Evolutionary conservation across 2,888 invertebrate species (phyloP), one percentile per base, ranked within the genome.

Genomic region (Salpingus planirostris): DNA sequence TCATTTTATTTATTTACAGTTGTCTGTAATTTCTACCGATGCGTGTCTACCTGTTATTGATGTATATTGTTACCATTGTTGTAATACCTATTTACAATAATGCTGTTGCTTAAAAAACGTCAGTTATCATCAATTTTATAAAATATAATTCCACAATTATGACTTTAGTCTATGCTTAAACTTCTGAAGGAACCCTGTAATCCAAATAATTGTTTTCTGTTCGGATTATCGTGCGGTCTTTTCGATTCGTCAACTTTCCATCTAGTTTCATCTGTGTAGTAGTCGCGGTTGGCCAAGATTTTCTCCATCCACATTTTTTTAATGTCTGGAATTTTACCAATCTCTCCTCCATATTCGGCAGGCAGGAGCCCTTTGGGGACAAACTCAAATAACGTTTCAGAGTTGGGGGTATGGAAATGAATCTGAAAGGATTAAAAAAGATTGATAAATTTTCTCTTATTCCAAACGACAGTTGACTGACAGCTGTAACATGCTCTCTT

Each of bases 331-430:
- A 79, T 60, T 24, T 69, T 65, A n/a, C 77, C 78, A 0, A 71
- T 73, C 31, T 70, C 66, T 1, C 82, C 82, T 13, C 82, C 82
- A 42, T 80, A 81, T 48, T 83, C 82, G 13, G 68, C 65, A 0
- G 82, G 81, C 29, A 82, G 50, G 35, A 80, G 59, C 24, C 79
- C 75, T 44, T 65, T 69, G 0, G 81, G 75, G 21, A 83, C 67
- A 47, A 71, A 74, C 29, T 79, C 67, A 50, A 69, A 76, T 0
- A 82, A 58, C 0, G 78, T 77, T 3, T 71, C 71, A 0, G 80
- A 71, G 44, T 75, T 74, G 0, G 80, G 78, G 41, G 73, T 66
- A 57, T 83, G 82, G 60, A 80, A 80, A 47, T 80, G 76, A 14
- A 81, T 70, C 79, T 80, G 55, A 27, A 62, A 66, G 24, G 13